phyloP scores from a whole-genome alignment of 2,113 vertebrate genomes.

The Tichodroma muraria region DNA sequence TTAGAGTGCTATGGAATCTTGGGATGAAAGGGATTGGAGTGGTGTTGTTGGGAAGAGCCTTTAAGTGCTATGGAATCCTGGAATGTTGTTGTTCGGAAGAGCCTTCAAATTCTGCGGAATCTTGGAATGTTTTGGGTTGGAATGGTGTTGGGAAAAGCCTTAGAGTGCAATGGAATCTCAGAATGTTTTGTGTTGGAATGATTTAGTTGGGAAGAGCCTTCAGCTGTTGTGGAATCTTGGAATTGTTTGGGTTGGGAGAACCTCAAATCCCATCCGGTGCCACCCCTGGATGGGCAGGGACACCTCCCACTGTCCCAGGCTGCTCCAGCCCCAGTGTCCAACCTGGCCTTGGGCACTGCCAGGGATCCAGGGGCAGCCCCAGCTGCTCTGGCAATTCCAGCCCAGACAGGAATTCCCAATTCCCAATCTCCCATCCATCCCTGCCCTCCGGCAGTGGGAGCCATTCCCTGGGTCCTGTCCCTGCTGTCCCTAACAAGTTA shows the following conservation, averaged over 20 bases:
- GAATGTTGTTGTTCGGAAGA: neutral
- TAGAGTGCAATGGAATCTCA: no score
- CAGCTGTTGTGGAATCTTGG: no score
- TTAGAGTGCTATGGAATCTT: accelerated
- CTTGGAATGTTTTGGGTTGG: neutral
- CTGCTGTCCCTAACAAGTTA: no score
- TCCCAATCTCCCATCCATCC: accelerated
- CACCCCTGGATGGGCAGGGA: neutral
- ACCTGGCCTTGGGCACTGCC: neutral
- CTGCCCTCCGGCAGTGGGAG: neutral
- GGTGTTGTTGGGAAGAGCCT: no score
- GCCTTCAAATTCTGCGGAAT: neutral
- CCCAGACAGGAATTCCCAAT: neutral
- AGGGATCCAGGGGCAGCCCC: neutral
- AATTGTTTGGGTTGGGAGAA: neutral
- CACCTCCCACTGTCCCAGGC: neutral
- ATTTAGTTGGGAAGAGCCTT: neutral
- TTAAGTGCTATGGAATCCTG: accelerated
- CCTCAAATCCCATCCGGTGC: neutral
- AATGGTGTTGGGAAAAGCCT: no score
- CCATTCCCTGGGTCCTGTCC: neutral
- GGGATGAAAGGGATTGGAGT: neutral
- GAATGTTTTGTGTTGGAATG: neutral
- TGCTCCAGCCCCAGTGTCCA: neutral
- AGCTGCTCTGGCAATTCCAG: neutral